These are phyloP conservation scores for Erethizon dorsatum DNA, from an alignment of 2,797 vertebrate species.

Conservation along the genomic window DNA sequence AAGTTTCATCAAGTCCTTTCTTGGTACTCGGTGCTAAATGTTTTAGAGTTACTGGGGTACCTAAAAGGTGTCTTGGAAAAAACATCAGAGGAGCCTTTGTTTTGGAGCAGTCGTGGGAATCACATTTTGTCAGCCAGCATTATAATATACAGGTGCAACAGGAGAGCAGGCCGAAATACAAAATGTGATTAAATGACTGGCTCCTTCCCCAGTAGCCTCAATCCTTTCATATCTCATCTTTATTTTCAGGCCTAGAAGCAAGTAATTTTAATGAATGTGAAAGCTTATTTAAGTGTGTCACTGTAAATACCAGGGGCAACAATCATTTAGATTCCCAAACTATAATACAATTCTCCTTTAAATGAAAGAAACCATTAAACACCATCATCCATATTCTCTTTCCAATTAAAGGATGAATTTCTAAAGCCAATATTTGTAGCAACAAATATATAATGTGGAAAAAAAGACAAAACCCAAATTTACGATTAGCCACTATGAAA, in stretches of 20 bases:
- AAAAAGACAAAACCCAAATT: slow-evolving; percentile 28
- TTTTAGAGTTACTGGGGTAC: neutral
- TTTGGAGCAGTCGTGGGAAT: neutral
- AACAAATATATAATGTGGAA: slow-evolving; percentile 1
- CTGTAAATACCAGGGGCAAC: slow-evolving; percentile 46
- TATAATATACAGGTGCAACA: neutral
- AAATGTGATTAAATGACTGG: slow-evolving; percentile 25
- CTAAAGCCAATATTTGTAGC: slow-evolving; percentile 6
- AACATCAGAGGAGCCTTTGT: neutral
- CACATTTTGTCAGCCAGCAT: neutral
- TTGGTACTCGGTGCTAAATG: neutral
- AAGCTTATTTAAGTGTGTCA: slow-evolving; percentile 46
- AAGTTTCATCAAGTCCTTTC: neutral
- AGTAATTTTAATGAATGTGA: slow-evolving; percentile 67
- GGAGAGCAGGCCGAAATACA: neutral
- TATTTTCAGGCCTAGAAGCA: slow-evolving; percentile 34
- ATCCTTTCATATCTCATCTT: slow-evolving; percentile 51
- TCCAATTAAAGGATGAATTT: slow-evolving; percentile 17
- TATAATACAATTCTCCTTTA: neutral
- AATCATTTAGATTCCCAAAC: slow-evolving; percentile 32
- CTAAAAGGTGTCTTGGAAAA: neutral
- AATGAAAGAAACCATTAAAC: slow-evolving; percentile 49
- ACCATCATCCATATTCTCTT: neutral
- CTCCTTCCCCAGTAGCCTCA: neutral
- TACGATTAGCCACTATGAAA: slow-evolving; percentile 13